Evolutionary conservation across 2,113 vertebrate genomes (phyloP).

Genomic region (Triplophysa tibetana): DNA sequence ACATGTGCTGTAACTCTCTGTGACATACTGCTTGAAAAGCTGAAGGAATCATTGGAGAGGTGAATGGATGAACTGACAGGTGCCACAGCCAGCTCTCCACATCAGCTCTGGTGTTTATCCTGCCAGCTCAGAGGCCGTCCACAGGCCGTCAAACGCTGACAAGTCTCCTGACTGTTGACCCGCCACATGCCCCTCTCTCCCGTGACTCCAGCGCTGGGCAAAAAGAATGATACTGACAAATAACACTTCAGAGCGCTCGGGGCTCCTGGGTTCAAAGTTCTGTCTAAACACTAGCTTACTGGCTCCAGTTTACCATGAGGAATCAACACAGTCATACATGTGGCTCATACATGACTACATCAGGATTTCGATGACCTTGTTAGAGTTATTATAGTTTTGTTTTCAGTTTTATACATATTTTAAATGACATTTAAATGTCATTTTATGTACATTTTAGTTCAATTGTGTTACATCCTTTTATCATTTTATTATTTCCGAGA

Average conservation of each 20-base stretch:
- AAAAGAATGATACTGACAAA: conserved; percentile 11
- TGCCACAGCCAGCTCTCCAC: conserved; percentile 21
- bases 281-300: too few species aligned
- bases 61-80: conserved; percentile 34
- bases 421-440: too few species aligned
- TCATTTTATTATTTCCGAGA: too few species aligned
- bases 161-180: conserved; percentile 29
- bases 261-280: too few species aligned
- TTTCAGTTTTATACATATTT: too few species aligned
- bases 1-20: conserved; percentile 26
- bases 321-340: too few species aligned
- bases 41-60: conserved; percentile 15
- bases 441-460: too few species aligned
- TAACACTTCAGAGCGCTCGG: background rate
- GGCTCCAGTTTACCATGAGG: too few species aligned
- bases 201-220: background rate
- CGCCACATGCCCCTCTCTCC: background rate
- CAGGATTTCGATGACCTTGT: too few species aligned
- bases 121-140: conserved; percentile 9
- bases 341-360: too few species aligned
- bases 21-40: conserved; percentile 40
- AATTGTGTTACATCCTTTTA: too few species aligned
- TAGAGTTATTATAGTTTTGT: too few species aligned
- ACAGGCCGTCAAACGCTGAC: conserved; percentile 12
- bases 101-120: conserved; percentile 30